A percentile compares a stretch with the other conserved stretches of the same genome.
Evolutionary conservation across 2,113 vertebrate species (phyloP).

Genomic region (Salvelinus fontinalis): DNA sequence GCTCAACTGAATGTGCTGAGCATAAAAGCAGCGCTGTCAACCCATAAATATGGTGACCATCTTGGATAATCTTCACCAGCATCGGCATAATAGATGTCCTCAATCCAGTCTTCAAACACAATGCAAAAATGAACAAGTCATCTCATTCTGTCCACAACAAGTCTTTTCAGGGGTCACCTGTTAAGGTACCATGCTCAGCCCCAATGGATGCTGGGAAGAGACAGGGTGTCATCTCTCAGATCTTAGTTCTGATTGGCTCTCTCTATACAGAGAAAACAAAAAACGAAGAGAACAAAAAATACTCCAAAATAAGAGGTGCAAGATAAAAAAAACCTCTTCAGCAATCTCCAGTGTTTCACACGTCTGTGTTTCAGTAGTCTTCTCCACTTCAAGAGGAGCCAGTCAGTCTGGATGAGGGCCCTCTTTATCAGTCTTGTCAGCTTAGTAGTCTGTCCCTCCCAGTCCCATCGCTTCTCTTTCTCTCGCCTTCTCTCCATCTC

Average conservation of each 20-base stretch:
- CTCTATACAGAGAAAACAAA: not conserved
- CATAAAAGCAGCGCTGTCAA: not conserved
- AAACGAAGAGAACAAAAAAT: not conserved
- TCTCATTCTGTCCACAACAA: not conserved
- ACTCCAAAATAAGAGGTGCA: not conserved
- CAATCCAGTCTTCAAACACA: not conserved
- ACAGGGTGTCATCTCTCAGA: not conserved
- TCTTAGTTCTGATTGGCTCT: slow-evolving; percentile 3
- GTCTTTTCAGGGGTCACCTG: slow-evolving; percentile 2
- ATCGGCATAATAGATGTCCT: not conserved
- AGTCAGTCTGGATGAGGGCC: not conserved
- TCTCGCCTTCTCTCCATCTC: not conserved
- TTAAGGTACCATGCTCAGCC: not conserved
- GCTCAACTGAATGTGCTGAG: not conserved
- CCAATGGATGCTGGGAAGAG: not conserved
- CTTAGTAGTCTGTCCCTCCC: not conserved
- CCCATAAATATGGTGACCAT: not conserved
- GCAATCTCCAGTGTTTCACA: slow-evolving; percentile 1
- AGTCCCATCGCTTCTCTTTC: not conserved
- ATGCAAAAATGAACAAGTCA: not conserved
- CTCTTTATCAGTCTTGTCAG: not conserved
- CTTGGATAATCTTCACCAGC: not conserved
- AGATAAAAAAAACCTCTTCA: not conserved
- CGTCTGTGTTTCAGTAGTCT: not conserved
- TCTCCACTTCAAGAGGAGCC: not conserved